Percentiles rank a stretch among this genome's conserved stretches.
Conservation (phyloP, 2,113 vertebrate genomes). For the Pavo muticus region DNA sequence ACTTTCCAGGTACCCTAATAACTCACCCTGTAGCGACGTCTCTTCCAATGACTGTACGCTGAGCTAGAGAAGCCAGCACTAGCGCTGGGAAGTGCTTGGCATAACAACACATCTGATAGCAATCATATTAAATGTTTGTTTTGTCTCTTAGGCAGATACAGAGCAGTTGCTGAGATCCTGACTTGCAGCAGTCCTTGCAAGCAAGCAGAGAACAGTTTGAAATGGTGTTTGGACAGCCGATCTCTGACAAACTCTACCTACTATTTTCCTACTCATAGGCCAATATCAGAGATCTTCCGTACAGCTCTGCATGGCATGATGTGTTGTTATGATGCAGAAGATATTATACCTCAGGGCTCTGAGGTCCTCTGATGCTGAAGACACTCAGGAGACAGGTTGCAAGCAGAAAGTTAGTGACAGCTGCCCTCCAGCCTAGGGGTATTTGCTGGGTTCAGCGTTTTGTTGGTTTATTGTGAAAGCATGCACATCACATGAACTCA, state of each 20-base stretch:
- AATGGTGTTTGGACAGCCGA: background rate
- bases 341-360: background rate
- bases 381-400: background rate
- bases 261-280: background rate
- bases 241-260: background rate
- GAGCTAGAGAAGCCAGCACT: background rate
- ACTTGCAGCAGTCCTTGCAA: background rate
- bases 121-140: background rate
- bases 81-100: background rate
- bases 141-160: background rate
- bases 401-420: background rate
- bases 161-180: background rate
- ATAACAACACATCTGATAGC: background rate
- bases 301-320: fast-evolving
- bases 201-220: background rate
- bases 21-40: fast-evolving
- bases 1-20: slow-evolving; percentile 31
- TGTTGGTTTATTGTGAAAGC: background rate
- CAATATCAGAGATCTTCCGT: background rate
- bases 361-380: background rate
- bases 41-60: fast-evolving
- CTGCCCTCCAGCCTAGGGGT: background rate
- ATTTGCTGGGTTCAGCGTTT: background rate
- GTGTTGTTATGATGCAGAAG: background rate
- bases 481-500: background rate